Base-by-base conservation (phyloP, 2,888 invertebrate genomes). In the Acronicta psi region DNA sequence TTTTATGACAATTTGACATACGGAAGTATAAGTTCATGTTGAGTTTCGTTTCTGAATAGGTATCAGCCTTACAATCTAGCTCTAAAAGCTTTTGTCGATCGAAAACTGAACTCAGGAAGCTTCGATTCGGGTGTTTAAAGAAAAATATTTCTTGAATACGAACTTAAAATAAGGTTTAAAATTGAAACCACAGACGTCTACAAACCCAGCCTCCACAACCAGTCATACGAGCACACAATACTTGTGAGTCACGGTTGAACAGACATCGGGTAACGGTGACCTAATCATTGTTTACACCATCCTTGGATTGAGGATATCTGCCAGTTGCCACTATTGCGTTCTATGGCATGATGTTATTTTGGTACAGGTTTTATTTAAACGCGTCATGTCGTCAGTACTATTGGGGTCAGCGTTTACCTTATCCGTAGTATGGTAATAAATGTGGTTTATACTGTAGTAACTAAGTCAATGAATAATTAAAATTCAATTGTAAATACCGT, bases 211-310 rank as follows among this genome's bases (percentile, higher is more conserved):
- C 17, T 58, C 66, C 17, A 46, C n/a, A 25, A 67, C 23, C 34
- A 59, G n/a, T 43, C 46, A 44, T 46, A 59, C 38, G 16, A 56
- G 46, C 56, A 52, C 47, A 56, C 45, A 47, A 51, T 49, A 17
- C 41, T 42, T 46, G 40, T 75, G 67, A 75, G 59, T 77, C 75
- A 75, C 60, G 45, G 51, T 9, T 44, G 45, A 59, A 47, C 55
- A 60, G 62, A 47, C 64, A 56, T 13, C 46, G 37, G 51, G 29
- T 55, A 52, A 46, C 53, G 49, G 41, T 69, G 75, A 77, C 60
- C 55, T 77, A 71, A 77, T 71, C 72, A 59, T 55, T 72, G 57
- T 72, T 69, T 61, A 65, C 59, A 49, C 56, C 55, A 75, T 77
- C 75, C 75, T 75, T 75, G 60, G 71, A 53, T 60, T 65, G 51